phyloP scores from a whole-genome alignment of 2,797 vertebrate species.

The Borostomias antarcticus region DNA sequence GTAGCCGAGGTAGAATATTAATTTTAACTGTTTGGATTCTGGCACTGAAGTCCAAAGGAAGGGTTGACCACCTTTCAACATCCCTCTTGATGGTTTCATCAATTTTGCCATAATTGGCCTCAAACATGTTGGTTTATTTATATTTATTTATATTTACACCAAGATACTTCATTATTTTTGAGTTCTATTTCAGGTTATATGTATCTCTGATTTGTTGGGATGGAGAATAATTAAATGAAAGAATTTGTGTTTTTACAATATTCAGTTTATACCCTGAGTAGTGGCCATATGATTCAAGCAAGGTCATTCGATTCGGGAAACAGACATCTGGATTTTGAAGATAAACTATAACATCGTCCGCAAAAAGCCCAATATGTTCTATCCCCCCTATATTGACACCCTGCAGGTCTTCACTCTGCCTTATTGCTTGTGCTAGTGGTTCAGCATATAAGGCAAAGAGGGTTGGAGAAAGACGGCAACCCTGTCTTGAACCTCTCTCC shows the following conservation, averaged over 20 bases:
- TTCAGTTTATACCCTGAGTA: no score
- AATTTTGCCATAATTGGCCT: slow-evolving; percentile 9
- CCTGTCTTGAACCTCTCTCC: slow-evolving; percentile 13
- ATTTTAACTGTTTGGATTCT: no score
- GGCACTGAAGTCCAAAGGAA: slow-evolving; percentile 15
- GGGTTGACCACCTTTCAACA: slow-evolving; percentile 2
- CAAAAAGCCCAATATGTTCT: slow-evolving; percentile 15
- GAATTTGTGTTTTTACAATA: slow-evolving; percentile 14
- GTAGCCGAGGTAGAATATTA: no score
- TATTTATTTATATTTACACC: slow-evolving; percentile 19
- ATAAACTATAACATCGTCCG: slow-evolving; percentile 19
- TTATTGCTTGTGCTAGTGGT: slow-evolving; percentile 12
- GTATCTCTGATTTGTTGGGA: slow-evolving; percentile 1
- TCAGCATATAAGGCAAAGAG: slow-evolving; percentile 15
- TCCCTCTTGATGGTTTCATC: not conserved
- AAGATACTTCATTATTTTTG: slow-evolving; percentile 19
- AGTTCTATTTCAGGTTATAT: slow-evolving; percentile 21
- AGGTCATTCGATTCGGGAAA: slow-evolving; percentile 6
- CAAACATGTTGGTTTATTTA: slow-evolving; percentile 7
- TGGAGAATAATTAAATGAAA: slow-evolving; percentile 17
- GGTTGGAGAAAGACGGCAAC: not conserved
- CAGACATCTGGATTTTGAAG: not conserved
- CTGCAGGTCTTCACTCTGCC: not conserved
- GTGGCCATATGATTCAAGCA: slow-evolving; percentile 4
- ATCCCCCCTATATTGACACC: slow-evolving; percentile 5